phyloP scores from a whole-genome alignment of 1,140 invertebrate species.

The Ylistrum balloti region DNA sequence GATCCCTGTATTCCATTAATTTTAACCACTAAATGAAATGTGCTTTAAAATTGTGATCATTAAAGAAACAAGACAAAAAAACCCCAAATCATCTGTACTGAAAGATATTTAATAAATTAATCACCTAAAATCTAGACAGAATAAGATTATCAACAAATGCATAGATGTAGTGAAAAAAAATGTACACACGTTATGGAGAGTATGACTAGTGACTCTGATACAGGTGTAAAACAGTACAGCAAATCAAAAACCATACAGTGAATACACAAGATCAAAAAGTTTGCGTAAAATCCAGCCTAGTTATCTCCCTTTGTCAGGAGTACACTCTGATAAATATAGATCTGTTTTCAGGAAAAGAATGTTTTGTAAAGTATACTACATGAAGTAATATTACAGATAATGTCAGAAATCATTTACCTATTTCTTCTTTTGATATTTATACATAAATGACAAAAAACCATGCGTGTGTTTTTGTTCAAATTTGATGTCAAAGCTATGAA shows the following conservation, averaged over 20 bases:
- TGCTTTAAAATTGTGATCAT: too few relatives aligned
- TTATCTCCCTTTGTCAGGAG: conserved; percentile 3
- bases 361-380: not conserved
- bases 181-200: not conserved
- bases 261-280: not conserved
- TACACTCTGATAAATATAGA: not conserved
- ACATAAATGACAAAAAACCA: too few relatives aligned
- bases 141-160: conserved; percentile 1
- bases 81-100: not conserved
- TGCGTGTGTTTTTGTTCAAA: too few relatives aligned
- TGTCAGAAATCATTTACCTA: not conserved
- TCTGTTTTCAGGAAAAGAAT: not conserved
- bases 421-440: not conserved
- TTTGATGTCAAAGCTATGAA: not conserved
- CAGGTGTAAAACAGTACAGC: not conserved
- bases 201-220: not conserved
- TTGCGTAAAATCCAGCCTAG: not conserved
- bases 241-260: not conserved
- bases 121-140: conserved; percentile 25
- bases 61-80: too few relatives aligned
- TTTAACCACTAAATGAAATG: too few relatives aligned
- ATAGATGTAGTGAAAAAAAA: not conserved
- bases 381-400: not conserved
- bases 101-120: conserved; percentile 37
- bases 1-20: too few relatives aligned